These are phyloP conservation scores for Cryptoblepharus egeriae DNA, from an alignment of 2,797 vertebrate genomes.

Conservation along the genomic window DNA sequence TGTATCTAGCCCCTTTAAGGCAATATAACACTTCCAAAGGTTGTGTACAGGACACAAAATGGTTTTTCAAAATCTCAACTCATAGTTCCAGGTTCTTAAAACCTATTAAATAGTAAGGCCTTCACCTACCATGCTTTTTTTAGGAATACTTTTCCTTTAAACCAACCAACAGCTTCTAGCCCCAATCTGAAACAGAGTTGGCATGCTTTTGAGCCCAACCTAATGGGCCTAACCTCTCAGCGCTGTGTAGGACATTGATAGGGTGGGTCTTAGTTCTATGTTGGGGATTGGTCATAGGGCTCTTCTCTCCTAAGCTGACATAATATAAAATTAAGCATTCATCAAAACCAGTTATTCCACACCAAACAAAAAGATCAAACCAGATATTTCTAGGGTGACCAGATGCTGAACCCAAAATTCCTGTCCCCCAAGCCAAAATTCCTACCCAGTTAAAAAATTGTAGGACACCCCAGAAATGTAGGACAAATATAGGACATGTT, in stretches of 20 bases:
- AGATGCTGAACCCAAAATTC: no score
- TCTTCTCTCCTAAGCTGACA: background rate
- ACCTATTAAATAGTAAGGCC: background rate
- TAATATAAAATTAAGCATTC: slow-evolving; percentile 9
- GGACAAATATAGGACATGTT: no score
- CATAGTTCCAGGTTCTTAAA: background rate
- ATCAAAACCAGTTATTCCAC: background rate
- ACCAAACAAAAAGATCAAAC: no score
- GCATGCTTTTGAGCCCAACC: no score
- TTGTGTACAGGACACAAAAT: background rate
- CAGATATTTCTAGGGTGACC: no score
- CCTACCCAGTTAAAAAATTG: no score
- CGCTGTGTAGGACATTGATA: no score
- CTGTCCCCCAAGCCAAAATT: no score
- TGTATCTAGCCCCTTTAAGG: background rate
- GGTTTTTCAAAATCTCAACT: slow-evolving; percentile 13
- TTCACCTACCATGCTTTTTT: background rate
- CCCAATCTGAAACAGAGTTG: background rate
- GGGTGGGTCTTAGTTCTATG: background rate
- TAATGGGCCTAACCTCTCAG: no score
- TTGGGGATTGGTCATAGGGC: background rate
- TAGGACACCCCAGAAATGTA: no score
- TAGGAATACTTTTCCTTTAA: background rate
- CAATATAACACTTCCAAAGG: accelerated
- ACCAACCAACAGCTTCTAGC: background rate